Evolutionary conservation across 2,888 invertebrate species (phyloP).

Genomic region (Hypomecis punctinalis): DNA sequence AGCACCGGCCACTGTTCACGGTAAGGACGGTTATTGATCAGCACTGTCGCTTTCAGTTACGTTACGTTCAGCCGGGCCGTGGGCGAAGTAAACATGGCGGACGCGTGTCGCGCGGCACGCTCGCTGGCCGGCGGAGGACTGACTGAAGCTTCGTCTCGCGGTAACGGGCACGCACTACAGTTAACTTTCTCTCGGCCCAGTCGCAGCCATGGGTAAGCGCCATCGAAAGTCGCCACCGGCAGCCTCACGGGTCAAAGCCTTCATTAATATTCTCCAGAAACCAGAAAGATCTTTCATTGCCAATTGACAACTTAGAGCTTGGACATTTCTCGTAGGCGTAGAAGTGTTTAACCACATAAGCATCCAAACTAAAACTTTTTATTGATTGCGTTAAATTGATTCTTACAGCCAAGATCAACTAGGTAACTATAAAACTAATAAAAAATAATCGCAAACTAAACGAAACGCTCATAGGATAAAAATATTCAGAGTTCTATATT

Average conservation of each 20-base stretch:
- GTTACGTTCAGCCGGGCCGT: constrained; percentile 62
- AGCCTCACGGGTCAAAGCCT: constrained; percentile 76
- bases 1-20: constrained; percentile 50
- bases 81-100: constrained; percentile 65
- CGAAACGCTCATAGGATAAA: too few species aligned
- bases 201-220: constrained; percentile 71
- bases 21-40: constrained; percentile 53
- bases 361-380: neutral
- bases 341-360: neutral
- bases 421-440: too few species aligned
- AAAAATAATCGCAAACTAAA: too few species aligned
- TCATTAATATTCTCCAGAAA: constrained; percentile 61
- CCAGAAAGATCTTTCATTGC: constrained; percentile 31
- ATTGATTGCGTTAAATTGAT: too few species aligned
- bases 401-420: too few species aligned
- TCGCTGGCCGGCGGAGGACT: constrained; percentile 54
- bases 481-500: too few species aligned
- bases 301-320: constrained; percentile 13
- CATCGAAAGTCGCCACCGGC: constrained; percentile 77
- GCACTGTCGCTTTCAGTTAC: constrained; percentile 78
- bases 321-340: neutral
- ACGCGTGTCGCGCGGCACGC: constrained; percentile 44
- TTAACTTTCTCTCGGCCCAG: constrained; percentile 82
- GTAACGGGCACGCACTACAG: constrained; percentile 82
- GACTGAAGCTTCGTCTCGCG: constrained; percentile 55